These are phyloP conservation scores for Microchirus variegatus DNA, from an alignment of 2,797 vertebrate species.

Conservation along the genomic window DNA sequence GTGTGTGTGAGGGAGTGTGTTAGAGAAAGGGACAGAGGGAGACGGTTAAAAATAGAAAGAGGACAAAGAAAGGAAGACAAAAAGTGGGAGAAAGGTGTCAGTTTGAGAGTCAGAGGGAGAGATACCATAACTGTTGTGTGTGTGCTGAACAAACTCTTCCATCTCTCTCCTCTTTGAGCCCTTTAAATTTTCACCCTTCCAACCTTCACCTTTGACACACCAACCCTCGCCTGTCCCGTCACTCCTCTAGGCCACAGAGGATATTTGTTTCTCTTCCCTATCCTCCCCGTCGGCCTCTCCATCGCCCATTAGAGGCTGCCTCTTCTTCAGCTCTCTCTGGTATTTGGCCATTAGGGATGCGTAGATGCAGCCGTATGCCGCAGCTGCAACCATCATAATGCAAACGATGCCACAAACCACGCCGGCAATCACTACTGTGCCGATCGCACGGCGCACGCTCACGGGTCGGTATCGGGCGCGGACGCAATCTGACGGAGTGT, in stretches of 20 bases:
- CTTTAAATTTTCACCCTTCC: slow-evolving; percentile 58
- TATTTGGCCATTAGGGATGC: slow-evolving; percentile 99
- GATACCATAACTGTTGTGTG: slow-evolving; percentile 32
- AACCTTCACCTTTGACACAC: slow-evolving; percentile 58
- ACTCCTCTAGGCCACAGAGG: slow-evolving; percentile 91
- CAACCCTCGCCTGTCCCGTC: slow-evolving; percentile 45
- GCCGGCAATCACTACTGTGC: slow-evolving; percentile 96
- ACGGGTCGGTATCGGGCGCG: slow-evolving; percentile 90
- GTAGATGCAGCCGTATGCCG: slow-evolving; percentile 97
- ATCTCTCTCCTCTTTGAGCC: slow-evolving; percentile 70
- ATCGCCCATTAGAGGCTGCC: slow-evolving; percentile 96
- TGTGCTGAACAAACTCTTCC: slow-evolving; percentile 50
- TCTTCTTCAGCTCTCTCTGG: slow-evolving; percentile 97
- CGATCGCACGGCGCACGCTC: slow-evolving; percentile 95
- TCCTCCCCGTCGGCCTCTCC: slow-evolving; percentile 84
- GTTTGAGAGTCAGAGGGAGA: slow-evolving; percentile 52
- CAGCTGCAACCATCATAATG: slow-evolving; percentile 99
- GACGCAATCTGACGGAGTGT: slow-evolving; percentile 88
- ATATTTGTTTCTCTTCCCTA: slow-evolving; percentile 95
- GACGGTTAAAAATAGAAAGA: slow-evolving; percentile 61
- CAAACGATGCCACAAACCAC: slow-evolving; percentile 97
- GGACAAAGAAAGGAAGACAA: slow-evolving; percentile 49
- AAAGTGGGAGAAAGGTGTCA: slow-evolving; percentile 50
- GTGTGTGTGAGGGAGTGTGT: slow-evolving; percentile 46
- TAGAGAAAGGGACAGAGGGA: slow-evolving; percentile 35